phyloP scores from a whole-genome alignment of 2,888 invertebrate species.

The Adelphocoris suturalis region DNA sequence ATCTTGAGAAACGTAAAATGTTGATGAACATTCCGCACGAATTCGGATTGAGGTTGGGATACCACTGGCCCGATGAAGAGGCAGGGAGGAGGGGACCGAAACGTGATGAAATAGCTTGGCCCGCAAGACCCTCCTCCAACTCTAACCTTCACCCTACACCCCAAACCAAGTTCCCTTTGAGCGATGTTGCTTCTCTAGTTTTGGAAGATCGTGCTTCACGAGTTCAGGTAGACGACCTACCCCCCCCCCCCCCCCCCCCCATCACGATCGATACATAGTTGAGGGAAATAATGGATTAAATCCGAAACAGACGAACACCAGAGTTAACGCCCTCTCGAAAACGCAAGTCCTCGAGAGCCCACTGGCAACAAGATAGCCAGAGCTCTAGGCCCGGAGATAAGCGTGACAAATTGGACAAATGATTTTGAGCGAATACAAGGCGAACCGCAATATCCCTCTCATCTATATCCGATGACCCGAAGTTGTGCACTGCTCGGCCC shows the following conservation, averaged over 20 bases:
- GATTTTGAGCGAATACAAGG: constrained; percentile 20
- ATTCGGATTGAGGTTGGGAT: background rate
- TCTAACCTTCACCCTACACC: too few species aligned
- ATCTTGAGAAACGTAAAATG: background rate
- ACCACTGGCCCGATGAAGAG: background rate
- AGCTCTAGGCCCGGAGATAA: constrained; percentile 3
- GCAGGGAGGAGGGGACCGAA: background rate
- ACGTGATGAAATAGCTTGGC: constrained; percentile 8
- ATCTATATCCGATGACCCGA: constrained; percentile 10
- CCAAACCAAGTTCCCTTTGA: background rate
- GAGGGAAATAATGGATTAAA: background rate
- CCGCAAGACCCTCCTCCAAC: too few species aligned
- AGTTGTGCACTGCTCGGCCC: background rate
- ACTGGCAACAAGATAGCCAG: constrained; percentile 14
- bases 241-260: background rate
- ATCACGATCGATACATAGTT: background rate
- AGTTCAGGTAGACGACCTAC: background rate
- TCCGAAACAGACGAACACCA: background rate
- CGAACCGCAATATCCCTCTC: constrained; percentile 22
- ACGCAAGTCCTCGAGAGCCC: background rate
- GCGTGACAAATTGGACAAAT: constrained; percentile 32
- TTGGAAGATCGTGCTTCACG: constrained; percentile 4
- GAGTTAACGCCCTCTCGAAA: constrained; percentile 10
- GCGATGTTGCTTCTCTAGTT: background rate
- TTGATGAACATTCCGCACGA: background rate